Evolutionary conservation across 2,797 vertebrate genomes (phyloP), one percentile per base, ranked within the genome.

Genomic region (Rhabdophis nuchalis): DNA sequence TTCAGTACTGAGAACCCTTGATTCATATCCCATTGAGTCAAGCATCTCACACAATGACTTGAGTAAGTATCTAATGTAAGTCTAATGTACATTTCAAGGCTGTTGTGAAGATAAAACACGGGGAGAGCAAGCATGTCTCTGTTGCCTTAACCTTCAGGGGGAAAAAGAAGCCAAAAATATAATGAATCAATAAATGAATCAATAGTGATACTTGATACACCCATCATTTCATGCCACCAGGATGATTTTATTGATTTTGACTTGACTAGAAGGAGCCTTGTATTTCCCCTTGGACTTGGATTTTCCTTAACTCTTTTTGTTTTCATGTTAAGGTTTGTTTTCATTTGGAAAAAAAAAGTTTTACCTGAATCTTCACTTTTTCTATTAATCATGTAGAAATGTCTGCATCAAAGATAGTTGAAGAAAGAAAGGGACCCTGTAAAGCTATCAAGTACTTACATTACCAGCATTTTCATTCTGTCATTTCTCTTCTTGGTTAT

Each of bases 401-500:
- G 60, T 61, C 27, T 57, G 11, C 58, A 50, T 23, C 27, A 72
- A 20, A 60, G 41, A 54, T 58, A 85, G 56, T 11, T 82, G 72
- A 82, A 32, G 86, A 16, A 93, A 52, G 14, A 0, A 56, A 0
- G 46, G 93, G 52, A 46, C 23, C 58, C 27, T 54, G 94, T 61
- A 56, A 14, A 29, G 10, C 0, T 82, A 90, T 90, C 85, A 93
- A 25, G 56, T 94, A 86, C 46, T 52, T 68, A 2, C 13, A 9
- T 88, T 91, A 60, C 60, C 86, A 92, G n/a, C 5, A 88, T 11
- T 29, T 11, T 64, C 29, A 27, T 36, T 41, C 3, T 94, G 56
- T 86, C 53, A 90, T 0, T 25, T 64, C 87, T 92, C 90, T 53
- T 10, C 93, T 88, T 92, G 82, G 53, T 29, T 89, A 57, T 57